Conservation (phyloP, 2,113 vertebrate genomes). For the Corythornis cristatus region DNA sequence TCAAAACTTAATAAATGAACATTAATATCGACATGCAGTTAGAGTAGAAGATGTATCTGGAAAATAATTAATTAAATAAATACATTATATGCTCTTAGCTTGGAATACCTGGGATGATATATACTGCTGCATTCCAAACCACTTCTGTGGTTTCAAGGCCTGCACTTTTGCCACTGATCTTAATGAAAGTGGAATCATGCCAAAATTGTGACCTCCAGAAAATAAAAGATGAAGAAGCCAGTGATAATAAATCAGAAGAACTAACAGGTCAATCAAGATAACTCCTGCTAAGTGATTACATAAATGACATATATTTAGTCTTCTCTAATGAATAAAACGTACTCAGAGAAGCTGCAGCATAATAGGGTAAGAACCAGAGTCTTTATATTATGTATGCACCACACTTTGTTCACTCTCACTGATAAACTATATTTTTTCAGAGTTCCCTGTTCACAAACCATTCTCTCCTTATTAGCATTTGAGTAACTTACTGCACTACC, state of each 20-base stretch:
- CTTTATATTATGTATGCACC: background rate
- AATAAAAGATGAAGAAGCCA: background rate
- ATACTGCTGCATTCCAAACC: background rate
- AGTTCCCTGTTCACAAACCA: background rate
- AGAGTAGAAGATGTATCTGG: background rate
- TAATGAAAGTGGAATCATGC: slow-evolving; percentile 35
- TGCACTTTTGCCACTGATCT: slow-evolving; percentile 23
- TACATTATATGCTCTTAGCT: background rate
- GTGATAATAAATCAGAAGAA: slow-evolving; percentile 4
- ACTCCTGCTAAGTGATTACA: background rate
- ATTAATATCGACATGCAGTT: background rate
- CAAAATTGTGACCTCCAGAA: slow-evolving; percentile 16
- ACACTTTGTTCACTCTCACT: background rate
- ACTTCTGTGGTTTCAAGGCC: background rate
- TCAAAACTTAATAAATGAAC: background rate
- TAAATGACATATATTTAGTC: background rate
- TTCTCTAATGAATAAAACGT: background rate
- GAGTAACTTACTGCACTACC: background rate
- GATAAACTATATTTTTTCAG: background rate
- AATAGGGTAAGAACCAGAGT: background rate
- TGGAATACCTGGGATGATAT: background rate
- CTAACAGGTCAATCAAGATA: background rate
- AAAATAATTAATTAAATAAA: background rate
- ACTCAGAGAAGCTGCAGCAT: background rate
- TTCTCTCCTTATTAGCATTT: background rate